phyloP scores from a whole-genome alignment of 2,113 vertebrate species.

The Telmatochromis sp. region DNA sequence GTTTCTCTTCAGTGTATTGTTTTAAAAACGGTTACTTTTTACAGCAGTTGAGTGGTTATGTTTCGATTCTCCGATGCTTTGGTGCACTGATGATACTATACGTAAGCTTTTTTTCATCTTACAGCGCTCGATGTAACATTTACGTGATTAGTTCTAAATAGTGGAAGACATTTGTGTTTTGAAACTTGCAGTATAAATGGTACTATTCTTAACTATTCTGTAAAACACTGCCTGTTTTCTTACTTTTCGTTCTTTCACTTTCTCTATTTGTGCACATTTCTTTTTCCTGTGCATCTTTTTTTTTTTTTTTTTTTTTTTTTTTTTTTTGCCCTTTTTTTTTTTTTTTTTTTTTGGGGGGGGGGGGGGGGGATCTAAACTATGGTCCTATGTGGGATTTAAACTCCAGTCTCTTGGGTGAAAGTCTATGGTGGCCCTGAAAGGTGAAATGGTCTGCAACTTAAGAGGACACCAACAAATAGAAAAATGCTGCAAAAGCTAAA shows the following conservation, averaged over 20 bases:
- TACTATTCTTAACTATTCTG: slow-evolving; percentile 76
- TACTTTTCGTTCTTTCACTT: slow-evolving; percentile 32
- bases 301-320: not conserved
- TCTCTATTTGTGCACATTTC: slow-evolving; percentile 44
- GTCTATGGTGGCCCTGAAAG: not conserved
- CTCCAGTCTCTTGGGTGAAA: not conserved
- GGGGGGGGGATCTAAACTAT: accelerated
- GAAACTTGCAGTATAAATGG: slow-evolving; percentile 76
- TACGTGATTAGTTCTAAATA: slow-evolving; percentile 73
- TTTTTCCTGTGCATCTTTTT: slow-evolving; percentile 13
- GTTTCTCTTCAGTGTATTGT: slow-evolving; percentile 72
- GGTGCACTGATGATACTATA: slow-evolving; percentile 71
- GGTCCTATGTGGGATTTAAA: not conserved
- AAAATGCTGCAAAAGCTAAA: not conserved
- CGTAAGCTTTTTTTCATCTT: slow-evolving; percentile 68
- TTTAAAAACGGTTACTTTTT: slow-evolving; percentile 63
- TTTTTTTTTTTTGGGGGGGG: accelerated
- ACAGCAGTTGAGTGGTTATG: slow-evolving; percentile 75
- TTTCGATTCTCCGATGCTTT: slow-evolving; percentile 72
- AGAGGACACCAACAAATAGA: not conserved
- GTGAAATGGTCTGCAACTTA: not conserved
- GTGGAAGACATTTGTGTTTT: slow-evolving; percentile 77
- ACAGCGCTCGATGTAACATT: slow-evolving; percentile 77
- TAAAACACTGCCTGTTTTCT: slow-evolving; percentile 75
- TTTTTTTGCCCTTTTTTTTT: not conserved